Conservation (phyloP, 2,113 vertebrate species). For the Cnemophilus loriae region DNA sequence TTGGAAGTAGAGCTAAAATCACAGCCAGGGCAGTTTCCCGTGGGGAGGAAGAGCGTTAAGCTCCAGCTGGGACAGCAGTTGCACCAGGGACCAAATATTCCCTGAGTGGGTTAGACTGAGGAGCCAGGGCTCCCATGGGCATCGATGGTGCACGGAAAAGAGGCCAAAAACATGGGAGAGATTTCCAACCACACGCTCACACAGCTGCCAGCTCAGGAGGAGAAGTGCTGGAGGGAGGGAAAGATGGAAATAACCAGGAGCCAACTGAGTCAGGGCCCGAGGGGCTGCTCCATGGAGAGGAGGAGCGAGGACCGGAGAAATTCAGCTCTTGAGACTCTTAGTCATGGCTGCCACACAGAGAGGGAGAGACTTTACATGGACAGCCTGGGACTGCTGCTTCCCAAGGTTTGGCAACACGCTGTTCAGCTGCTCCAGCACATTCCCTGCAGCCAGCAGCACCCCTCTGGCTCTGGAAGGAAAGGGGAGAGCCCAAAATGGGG, state of each 20-base stretch:
- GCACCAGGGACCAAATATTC: neutral
- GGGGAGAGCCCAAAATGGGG: neutral
- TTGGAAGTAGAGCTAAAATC: neutral
- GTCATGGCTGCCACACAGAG: neutral
- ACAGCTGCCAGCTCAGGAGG: neutral
- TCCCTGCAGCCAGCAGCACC: neutral
- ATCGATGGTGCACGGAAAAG: fast-evolving
- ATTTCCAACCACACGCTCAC: fast-evolving
- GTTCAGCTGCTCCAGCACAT: neutral
- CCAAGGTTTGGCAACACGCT: neutral
- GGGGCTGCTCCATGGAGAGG: neutral
- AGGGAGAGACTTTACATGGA: neutral
- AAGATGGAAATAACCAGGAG: neutral
- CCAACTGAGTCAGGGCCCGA: neutral
- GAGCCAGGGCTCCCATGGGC: neutral
- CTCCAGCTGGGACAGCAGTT: neutral
- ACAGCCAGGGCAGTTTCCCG: neutral
- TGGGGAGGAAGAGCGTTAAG: neutral
- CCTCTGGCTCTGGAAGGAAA: neutral
- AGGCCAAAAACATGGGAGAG: fast-evolving
- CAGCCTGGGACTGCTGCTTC: neutral
- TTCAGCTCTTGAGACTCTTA: neutral
- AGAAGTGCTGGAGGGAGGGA: neutral
- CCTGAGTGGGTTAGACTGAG: fast-evolving
- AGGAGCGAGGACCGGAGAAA: neutral